Evolutionary conservation across 2,888 invertebrate genomes (phyloP), one percentile per base, ranked within the genome.

Genomic region (Polyommatus iphigenia): DNA sequence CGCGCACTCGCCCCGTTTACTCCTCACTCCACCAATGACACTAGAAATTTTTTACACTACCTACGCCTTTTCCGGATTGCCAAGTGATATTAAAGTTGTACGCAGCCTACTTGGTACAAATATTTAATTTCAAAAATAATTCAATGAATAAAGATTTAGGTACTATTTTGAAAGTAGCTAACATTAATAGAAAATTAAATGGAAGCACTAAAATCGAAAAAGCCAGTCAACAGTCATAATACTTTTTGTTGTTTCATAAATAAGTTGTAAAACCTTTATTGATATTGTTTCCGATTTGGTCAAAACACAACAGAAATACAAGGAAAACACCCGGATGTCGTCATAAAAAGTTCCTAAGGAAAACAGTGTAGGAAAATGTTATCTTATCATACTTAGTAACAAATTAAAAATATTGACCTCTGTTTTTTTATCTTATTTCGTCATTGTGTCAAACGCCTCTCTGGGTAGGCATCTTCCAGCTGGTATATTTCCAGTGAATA

Each of bases 381-480:
- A 46, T 15, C n/a, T 73, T 73, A 73, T 73, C 73, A 20, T 20
- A 24, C 73, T 73, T 73, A 13, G 73, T 41, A 73, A 73, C 73
- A 73, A 73, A 54, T 54, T 15, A 54, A 54, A 46, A 54, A 46
- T 24, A 73, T 41, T 73, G 73, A 20, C 46, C 41, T 8, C 20
- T 32, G 18, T 20, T 13, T 73, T 20, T 2, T 46, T 46, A 46
- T 73, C 20, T 73, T 24, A 20, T 41, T 73, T 73, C 62, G 24
- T 41, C 41, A 72, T 72, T 41, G n/a, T 41, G 20, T 32, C 6
- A 18, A 13, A 13, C 5, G 36, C 36, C 18, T 71, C 24, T 83
- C 32, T 85, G 85, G 79, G 29, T 54, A 76, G 50, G 18, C 4
- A 54, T 5, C 13, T 46, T 46, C 46, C 10, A 46, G 46, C 46